These are phyloP conservation scores for Brachionus calyciflorus DNA, from an alignment of 1,140 invertebrate species.

Conservation along the genomic window DNA sequence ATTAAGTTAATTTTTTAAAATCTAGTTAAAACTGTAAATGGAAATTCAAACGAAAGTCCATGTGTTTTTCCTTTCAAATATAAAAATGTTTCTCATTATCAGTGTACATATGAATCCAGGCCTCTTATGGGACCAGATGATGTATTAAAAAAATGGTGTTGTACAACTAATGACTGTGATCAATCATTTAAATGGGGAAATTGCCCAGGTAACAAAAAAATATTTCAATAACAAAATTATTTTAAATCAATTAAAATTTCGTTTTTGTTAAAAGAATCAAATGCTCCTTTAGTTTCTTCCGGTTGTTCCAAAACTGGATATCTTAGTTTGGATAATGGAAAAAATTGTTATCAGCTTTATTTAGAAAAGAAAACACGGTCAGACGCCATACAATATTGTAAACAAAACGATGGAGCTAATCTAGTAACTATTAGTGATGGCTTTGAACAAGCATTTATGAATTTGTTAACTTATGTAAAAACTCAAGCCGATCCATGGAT, in stretches of 20 bases:
- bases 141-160: conserved; percentile 44
- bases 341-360: conserved; percentile 42
- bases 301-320: conserved; percentile 27
- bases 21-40: conserved; percentile 1
- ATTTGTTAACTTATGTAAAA: conserved; percentile 31
- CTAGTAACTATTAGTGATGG: conserved; percentile 18
- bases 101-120: conserved; percentile 20
- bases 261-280: neutral
- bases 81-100: conserved; percentile 36
- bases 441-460: conserved; percentile 40
- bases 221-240: too few species aligned
- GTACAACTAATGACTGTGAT: conserved; percentile 18
- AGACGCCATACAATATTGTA: conserved; percentile 19
- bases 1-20: too few species aligned
- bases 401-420: conserved; percentile 25
- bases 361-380: neutral
- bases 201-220: neutral
- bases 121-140: neutral
- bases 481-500: conserved; percentile 34
- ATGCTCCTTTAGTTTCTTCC: neutral
- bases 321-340: conserved; percentile 24
- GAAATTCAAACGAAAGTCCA: conserved; percentile 34
- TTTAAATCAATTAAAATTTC: too few species aligned
- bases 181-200: conserved; percentile 26
- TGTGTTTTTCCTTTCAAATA: conserved; percentile 44